Conservation (phyloP, 2,113 vertebrate species). For the Hydrolagus affinis region DNA sequence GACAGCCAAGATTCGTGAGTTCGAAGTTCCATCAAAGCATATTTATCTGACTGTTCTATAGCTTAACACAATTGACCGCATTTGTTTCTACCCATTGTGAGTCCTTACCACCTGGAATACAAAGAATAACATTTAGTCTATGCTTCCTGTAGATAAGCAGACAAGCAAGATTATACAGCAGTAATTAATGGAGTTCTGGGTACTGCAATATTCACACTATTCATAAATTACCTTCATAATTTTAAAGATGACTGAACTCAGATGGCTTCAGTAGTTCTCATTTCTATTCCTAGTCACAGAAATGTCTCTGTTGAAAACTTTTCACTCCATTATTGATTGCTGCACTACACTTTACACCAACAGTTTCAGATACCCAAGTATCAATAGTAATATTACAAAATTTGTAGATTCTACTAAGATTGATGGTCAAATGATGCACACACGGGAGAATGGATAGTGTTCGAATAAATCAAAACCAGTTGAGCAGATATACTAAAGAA, state of each 20-base stretch:
- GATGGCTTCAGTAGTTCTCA: no score
- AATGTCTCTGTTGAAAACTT: no score
- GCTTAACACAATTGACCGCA: no score
- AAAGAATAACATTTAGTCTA: background rate
- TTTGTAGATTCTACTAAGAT: background rate
- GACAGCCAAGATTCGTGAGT: no score
- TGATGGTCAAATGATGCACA: background rate
- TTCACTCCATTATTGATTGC: no score
- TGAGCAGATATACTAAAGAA: background rate
- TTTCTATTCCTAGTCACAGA: no score
- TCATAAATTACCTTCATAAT: background rate
- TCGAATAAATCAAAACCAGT: background rate
- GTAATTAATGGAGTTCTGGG: background rate
- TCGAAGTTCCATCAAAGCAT: no score
- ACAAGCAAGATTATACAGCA: background rate
- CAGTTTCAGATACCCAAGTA: no score
- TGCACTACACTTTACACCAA: no score
- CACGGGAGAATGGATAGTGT: background rate
- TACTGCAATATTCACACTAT: background rate
- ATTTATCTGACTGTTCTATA: no score
- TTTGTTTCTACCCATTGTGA: background rate
- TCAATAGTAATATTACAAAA: background rate
- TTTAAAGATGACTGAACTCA: no score
- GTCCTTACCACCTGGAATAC: background rate
- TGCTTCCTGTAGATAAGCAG: no score